Conservation (phyloP, 2,888 invertebrate species). For the Xylota sylvarum region DNA sequence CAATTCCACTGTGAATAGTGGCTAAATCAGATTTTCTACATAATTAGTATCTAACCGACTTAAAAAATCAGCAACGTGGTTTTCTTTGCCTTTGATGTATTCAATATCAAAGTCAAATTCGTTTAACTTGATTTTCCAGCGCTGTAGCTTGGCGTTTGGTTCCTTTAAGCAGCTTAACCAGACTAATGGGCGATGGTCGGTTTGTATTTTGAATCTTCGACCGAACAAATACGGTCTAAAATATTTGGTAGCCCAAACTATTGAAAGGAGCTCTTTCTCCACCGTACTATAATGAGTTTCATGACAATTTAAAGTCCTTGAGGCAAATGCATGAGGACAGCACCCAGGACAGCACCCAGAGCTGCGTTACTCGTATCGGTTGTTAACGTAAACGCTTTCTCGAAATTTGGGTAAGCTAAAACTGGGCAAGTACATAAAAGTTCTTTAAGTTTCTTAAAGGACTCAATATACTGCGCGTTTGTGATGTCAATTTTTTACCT, state of each 20-base stretch:
- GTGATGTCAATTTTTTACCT: no score
- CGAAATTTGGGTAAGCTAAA: no score
- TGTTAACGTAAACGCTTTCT: no score
- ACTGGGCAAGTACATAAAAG: no score
- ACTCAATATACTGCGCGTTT: no score
- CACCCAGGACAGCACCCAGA: no score
- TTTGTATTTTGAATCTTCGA: background rate
- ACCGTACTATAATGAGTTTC: no score
- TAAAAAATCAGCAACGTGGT: background rate
- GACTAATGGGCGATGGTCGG: no score
- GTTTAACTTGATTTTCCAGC: background rate
- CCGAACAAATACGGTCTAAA: background rate
- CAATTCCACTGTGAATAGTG: background rate
- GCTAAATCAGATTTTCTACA: background rate
- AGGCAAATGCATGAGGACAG: no score
- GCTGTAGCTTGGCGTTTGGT: background rate
- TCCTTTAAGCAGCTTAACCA: background rate
- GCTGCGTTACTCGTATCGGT: no score
- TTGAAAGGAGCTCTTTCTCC: background rate
- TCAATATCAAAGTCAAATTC: background rate
- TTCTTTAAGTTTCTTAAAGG: no score
- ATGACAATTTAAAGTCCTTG: no score
- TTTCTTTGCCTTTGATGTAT: background rate
- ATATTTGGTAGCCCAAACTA: background rate
- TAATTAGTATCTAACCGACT: background rate